Evolutionary conservation across 2,797 vertebrate genomes (phyloP).

Genomic region (Clarias pachynema): DNA sequence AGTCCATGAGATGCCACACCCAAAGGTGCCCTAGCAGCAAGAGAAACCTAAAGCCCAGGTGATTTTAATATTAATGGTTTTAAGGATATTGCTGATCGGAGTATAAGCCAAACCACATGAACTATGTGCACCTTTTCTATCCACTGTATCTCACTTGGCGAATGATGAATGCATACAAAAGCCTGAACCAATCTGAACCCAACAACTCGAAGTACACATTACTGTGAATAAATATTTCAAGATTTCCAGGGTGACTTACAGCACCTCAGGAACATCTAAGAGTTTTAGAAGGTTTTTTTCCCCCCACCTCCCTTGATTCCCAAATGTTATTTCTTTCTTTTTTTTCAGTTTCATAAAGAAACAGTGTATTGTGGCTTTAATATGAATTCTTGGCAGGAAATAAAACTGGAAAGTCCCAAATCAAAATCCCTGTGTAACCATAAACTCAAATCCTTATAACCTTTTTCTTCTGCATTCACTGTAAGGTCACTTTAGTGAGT

Average conservation of each 20-base stretch:
- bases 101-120: too few relatives aligned
- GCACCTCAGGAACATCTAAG: not conserved
- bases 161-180: not conserved
- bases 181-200: not conserved
- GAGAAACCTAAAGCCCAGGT: too few relatives aligned
- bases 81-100: too few relatives aligned
- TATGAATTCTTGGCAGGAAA: not conserved
- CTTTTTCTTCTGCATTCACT: not conserved
- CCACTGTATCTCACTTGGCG: not conserved
- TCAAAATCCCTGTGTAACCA: not conserved
- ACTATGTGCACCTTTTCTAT: not conserved
- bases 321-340: not conserved
- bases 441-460: not conserved
- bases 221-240: slow-evolving; percentile 2
- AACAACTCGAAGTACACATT: not conserved
- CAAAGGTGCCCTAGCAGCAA: too few relatives aligned
- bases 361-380: not conserved
- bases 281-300: not conserved
- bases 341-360: not conserved
- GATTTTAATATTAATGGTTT: too few relatives aligned
- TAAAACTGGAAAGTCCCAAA: not conserved
- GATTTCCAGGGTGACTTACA: not conserved
- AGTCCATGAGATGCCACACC: too few relatives aligned
- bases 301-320: not conserved
- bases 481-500: not conserved